Conservation (phyloP, 2,113 vertebrate species). For the Dissostichus mawsoni region DNA sequence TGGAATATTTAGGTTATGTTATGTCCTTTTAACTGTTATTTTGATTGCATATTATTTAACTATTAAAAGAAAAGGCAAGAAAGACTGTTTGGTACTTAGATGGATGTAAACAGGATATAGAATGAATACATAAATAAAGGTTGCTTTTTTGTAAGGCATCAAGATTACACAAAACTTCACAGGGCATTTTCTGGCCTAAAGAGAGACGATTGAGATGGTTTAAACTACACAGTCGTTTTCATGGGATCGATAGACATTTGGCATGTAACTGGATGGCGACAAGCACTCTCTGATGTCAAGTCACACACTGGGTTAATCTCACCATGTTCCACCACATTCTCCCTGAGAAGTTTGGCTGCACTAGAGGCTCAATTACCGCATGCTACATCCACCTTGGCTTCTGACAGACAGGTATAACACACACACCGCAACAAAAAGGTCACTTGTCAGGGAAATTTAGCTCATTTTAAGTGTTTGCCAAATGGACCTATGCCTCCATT, state of each 20-base stretch:
- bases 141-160: neutral
- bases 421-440: constrained; percentile 22
- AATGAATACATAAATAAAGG: too few species aligned
- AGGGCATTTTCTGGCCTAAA: neutral
- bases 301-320: neutral
- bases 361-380: constrained; percentile 26
- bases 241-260: constrained; percentile 8
- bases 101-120: too few species aligned
- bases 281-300: neutral
- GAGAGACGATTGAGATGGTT: neutral
- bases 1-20: too few species aligned
- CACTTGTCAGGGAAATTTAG: constrained; percentile 15
- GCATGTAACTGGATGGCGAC: neutral
- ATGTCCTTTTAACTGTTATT: too few species aligned
- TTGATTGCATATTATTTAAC: too few species aligned
- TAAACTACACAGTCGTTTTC: constrained; percentile 2
- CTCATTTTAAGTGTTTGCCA: constrained; percentile 1
- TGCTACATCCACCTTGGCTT: constrained; percentile 27
- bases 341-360: constrained; percentile 16
- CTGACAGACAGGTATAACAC: constrained; percentile 30
- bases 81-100: too few species aligned
- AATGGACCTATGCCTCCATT: neutral
- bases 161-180: neutral
- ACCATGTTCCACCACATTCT: neutral
- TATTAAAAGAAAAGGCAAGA: too few species aligned